Base-by-base conservation (phyloP, 2,888 invertebrate species). In the Melinaea menophilus region DNA sequence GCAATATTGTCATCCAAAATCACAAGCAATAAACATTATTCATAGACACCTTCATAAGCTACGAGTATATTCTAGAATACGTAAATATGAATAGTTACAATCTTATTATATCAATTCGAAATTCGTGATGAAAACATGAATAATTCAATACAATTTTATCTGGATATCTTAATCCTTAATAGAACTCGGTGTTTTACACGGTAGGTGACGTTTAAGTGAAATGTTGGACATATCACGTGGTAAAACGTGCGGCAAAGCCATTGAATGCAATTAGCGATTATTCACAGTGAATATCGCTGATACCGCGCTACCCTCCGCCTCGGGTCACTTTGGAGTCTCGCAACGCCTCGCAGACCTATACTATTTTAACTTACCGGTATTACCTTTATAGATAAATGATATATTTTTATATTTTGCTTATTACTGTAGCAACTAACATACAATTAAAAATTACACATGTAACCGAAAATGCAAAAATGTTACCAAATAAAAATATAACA, bases 191-290 rank as follows among this genome's bases (percentile, higher is more conserved):
- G 58, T 46, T 33, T 67, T 59, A 51, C 60, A 60, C 13, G 47
- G 51, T 48, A 51, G 51, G 22, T 51, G 58, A 51, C 56, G 60
- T 62, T 55, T 63, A 62, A 68, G 64, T 65, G 58, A 64, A 62
- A 55, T 59, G 61, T 69, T 59, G 55, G 47, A 64, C 56, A 61
- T 33, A 65, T 45, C 65, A 65, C 62, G 69, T 70, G 69, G 62
- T 45, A 47, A 45, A 65, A 58, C 72, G 76, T 76, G 76, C 78
- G 79, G 77, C 73, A 71, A 70, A 73, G 69, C 73, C 73, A 80
- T 82, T 83, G 75, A 79, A 81, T 79, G 79, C 78, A 88, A 89
- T 90, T 89, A 89, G 78, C 82, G 72, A 88, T 89, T 88, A 82
- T 79, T 79, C 86, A 86, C 85, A 75, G 76, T 77, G 78, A 72